Evolutionary conservation across 2,113 vertebrate genomes (phyloP), one percentile per base, ranked within the genome.

Genomic region (Sorex araneus): DNA sequence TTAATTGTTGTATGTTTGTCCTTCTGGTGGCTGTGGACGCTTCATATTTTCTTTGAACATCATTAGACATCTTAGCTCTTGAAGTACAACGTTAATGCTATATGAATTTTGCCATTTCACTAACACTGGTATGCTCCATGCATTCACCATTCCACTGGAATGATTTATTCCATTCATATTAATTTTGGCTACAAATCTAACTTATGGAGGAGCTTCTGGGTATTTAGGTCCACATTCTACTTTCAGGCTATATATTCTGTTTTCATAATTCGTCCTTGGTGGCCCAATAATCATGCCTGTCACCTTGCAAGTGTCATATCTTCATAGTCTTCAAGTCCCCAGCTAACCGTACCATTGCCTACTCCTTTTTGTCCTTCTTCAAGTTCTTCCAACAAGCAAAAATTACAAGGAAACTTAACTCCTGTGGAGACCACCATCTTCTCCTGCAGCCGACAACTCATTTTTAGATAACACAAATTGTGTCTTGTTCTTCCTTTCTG

Each of bases 171-270:
- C 99, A 98, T 99, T 99, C 99, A 99, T 99, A 99, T 99, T 99
- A 98, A 99, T 99, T 99, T 99, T 99, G 98, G 99, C 99, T 98
- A 99, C 99, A 99, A 99, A 99, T 99, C 98, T 99, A 99, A 99
- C 98, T 98, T 97, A 99, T 97, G 99, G 99, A 97, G 99, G 98
- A 97, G 98, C 97, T 98, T 99, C 99, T 94, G 99, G 99, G 96
- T 99, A 99, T 98, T 98, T 99, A 98, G 98, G 97, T 98, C 99
- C 99, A 97, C 99, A 99, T 98, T 99, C 99, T 99, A 99, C 98
- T 98, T 99, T 99, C 98, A 99, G 98, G 98, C 99, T 99, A 98
- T 99, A 99, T 99, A 99, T 99, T 98, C 99, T 99, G 99, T 99
- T 99, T 99, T 99, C 99, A 96, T 99, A 99, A 98, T 99, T 99